Percentiles rank a stretch among this genome's conserved stretches.
Conservation (phyloP, 2,797 vertebrate genomes). For the Pygocentrus nattereri region DNA sequence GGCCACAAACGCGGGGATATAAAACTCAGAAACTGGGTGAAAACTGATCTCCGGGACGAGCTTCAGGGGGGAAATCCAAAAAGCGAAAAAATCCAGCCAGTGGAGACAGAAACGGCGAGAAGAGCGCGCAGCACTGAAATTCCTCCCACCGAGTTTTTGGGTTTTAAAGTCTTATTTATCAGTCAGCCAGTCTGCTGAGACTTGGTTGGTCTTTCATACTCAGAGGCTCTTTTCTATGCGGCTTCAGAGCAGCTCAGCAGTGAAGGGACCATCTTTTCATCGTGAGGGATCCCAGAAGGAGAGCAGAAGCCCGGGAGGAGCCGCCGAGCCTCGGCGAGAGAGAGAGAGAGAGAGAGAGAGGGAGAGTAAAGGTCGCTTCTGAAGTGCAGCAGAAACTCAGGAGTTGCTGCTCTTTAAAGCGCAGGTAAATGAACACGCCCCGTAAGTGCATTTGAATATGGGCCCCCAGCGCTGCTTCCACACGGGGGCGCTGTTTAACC, state of each 20-base stretch:
- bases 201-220: neutral
- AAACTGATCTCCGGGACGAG: neutral
- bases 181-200: no score
- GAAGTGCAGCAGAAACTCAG: conserved; percentile 65
- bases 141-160: no score
- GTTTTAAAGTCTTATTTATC: no score
- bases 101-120: neutral
- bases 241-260: no score
- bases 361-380: conserved; percentile 48
- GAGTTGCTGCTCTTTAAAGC: conserved; percentile 72
- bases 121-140: neutral
- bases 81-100: neutral
- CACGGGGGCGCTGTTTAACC: conserved; percentile 71
- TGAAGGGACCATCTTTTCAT: no score
- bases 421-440: conserved; percentile 70
- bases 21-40: neutral
- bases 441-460: conserved; percentile 71
- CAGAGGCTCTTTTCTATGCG: no score
- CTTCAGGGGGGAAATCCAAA: neutral
- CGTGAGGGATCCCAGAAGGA: no score
- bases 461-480: neutral
- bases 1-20: neutral
- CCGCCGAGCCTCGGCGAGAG: conserved; percentile 12
- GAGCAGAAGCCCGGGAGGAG: conserved; percentile 32
- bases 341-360: conserved; percentile 17